Percentiles rank a stretch among this genome's conserved stretches.
Evolutionary conservation across 2,113 vertebrate genomes (phyloP).

Genomic region (Dromiciops gliroides): DNA sequence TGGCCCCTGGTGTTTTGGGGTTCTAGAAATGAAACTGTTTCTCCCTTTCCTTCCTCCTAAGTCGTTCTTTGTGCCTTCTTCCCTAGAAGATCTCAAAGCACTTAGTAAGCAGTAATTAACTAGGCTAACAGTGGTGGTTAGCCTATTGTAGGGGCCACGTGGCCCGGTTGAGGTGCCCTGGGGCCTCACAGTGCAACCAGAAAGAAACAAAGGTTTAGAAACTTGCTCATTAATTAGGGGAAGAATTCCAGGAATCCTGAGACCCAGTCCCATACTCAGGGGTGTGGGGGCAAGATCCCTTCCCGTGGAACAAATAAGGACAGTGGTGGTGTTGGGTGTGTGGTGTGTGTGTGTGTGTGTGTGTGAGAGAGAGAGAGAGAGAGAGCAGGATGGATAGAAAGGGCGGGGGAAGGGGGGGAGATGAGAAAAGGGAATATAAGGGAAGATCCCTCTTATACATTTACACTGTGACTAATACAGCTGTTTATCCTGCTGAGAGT

Average conservation of each 20-base stretch:
- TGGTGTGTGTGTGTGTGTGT: not conserved
- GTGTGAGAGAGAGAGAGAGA: no score
- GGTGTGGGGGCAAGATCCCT: not conserved
- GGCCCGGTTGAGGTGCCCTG: not conserved
- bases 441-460: not conserved
- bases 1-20: not conserved
- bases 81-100: not conserved
- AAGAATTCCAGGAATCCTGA: not conserved
- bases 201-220: constrained; percentile 48
- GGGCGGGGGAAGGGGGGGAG: not conserved
- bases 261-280: not conserved
- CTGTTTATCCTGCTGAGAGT: not conserved
- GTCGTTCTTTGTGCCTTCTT: constrained; percentile 16
- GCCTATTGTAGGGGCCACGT: constrained; percentile 21
- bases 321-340: not conserved
- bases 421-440: not conserved
- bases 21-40: constrained; percentile 17
- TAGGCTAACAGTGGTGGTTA: not conserved
- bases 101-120: not conserved
- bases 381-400: not conserved
- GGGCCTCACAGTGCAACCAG: not conserved
- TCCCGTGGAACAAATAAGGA: not conserved
- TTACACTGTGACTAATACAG: not conserved
- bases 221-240: not conserved
- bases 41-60: not conserved